phyloP scores from a whole-genome alignment of 2,797 vertebrate species.

The Huso huso region DNA sequence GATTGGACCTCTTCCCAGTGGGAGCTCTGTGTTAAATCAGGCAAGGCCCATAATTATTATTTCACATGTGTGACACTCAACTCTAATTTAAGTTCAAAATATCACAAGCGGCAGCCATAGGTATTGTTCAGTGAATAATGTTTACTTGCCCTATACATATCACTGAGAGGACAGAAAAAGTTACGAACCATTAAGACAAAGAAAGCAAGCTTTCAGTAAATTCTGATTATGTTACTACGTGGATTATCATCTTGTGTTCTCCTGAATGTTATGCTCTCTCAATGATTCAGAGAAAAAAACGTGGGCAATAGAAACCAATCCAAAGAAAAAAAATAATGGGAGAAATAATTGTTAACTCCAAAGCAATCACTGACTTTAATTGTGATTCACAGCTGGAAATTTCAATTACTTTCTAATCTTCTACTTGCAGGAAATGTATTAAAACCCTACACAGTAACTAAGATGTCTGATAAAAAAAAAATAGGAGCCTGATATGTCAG shows the following conservation, averaged over 20 bases:
- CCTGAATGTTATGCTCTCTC: constrained; percentile 17
- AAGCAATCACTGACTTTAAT: constrained; percentile 22
- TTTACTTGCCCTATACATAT: constrained; percentile 22
- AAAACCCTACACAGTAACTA: background rate
- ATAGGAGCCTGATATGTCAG: background rate
- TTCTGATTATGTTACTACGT: background rate
- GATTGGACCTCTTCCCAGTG: constrained; percentile 29
- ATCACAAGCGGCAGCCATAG: constrained; percentile 32
- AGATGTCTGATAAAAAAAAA: constrained; percentile 2
- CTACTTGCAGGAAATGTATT: constrained; percentile 9
- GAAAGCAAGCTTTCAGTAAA: background rate
- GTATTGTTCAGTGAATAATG: constrained; percentile 16
- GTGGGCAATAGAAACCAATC: constrained; percentile 11
- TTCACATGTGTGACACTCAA: constrained; percentile 35
- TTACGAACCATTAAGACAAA: constrained; percentile 22
- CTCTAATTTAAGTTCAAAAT: constrained; percentile 42
- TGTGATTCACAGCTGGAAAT: constrained; percentile 11
- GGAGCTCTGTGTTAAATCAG: constrained; percentile 31
- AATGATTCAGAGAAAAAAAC: constrained; percentile 12
- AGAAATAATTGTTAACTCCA: constrained; percentile 27
- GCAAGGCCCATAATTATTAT: constrained; percentile 36
- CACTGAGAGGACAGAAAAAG: constrained; percentile 13
- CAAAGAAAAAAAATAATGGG: constrained; percentile 15
- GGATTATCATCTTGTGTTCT: background rate
- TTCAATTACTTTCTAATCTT: constrained; percentile 17